Evolutionary conservation across 2,888 invertebrate species (phyloP).

Genomic region (Liopterus haemorrhoidalis): DNA sequence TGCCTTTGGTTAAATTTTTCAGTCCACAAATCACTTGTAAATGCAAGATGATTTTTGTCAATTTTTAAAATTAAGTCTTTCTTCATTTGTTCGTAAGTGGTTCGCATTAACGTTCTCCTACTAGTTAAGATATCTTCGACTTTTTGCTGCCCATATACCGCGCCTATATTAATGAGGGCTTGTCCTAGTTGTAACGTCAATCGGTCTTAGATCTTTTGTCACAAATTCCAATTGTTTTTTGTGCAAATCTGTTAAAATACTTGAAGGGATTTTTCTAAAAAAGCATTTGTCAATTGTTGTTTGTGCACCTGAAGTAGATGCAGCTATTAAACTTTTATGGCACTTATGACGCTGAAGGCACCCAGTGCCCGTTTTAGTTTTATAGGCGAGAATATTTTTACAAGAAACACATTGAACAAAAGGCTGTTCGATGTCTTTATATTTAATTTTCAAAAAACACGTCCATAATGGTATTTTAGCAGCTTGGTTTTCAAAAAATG

Average conservation of each 20-base stretch:
- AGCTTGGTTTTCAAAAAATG: too few relatives aligned
- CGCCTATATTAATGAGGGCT: conserved; percentile 18
- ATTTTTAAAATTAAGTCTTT: background rate
- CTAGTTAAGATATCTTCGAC: conserved; percentile 6
- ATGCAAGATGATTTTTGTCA: background rate
- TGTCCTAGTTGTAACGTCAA: conserved; percentile 19
- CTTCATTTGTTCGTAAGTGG: background rate
- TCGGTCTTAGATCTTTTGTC: conserved; percentile 5
- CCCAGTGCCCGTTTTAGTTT: conserved; percentile 25
- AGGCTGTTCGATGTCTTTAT: conserved; percentile 24
- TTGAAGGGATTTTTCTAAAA: background rate
- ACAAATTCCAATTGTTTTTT: conserved; percentile 13
- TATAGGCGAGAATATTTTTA: conserved; percentile 24
- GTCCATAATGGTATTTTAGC: too few relatives aligned
- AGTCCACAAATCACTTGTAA: conserved; percentile 1
- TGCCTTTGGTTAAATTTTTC: background rate
- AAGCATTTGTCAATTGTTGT: background rate
- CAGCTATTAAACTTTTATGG: conserved; percentile 6
- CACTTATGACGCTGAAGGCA: conserved; percentile 25
- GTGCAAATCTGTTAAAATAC: background rate
- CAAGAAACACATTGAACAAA: conserved; percentile 25
- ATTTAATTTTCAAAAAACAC: conserved; percentile 24
- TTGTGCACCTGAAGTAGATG: conserved; percentile 4
- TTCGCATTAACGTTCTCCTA: background rate
- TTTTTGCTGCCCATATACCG: conserved; percentile 19